phyloP scores from a whole-genome alignment of 2,113 vertebrate genomes.

The Muntiacus reevesi region DNA sequence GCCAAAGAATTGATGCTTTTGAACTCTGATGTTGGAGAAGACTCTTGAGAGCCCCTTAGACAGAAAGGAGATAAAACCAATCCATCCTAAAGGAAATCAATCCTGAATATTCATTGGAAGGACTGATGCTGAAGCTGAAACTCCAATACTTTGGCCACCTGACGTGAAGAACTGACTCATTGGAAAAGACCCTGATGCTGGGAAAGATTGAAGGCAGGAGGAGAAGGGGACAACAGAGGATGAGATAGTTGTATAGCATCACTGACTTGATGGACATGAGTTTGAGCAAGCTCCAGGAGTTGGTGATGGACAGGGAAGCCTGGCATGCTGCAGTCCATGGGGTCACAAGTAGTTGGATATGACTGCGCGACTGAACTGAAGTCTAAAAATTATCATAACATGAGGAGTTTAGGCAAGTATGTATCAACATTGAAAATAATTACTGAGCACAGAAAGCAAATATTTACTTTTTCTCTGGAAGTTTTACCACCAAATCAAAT shows the following conservation, averaged over 20 bases:
- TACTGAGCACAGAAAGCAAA: background rate
- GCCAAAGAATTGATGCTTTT: background rate
- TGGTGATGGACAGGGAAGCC: background rate
- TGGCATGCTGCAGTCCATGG: background rate
- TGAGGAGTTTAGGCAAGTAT: background rate
- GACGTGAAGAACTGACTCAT: background rate
- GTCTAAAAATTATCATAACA: background rate
- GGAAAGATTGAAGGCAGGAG: background rate
- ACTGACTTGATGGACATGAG: background rate
- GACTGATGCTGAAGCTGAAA: background rate
- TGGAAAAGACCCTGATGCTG: background rate
- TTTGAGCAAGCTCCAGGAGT: fast-evolving
- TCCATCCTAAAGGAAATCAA: background rate
- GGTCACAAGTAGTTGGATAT: background rate
- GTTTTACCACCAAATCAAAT: background rate
- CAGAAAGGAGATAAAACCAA: background rate
- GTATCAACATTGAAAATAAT: background rate
- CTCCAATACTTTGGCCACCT: background rate
- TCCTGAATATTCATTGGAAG: background rate
- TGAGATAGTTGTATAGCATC: background rate
- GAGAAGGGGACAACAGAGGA: background rate
- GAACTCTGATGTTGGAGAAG: background rate
- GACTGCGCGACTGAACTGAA: background rate
- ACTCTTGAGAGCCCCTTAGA: background rate
- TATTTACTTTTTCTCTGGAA: background rate